Conservation (phyloP, 1,140 invertebrate species). For the Aphis craccivora region DNA sequence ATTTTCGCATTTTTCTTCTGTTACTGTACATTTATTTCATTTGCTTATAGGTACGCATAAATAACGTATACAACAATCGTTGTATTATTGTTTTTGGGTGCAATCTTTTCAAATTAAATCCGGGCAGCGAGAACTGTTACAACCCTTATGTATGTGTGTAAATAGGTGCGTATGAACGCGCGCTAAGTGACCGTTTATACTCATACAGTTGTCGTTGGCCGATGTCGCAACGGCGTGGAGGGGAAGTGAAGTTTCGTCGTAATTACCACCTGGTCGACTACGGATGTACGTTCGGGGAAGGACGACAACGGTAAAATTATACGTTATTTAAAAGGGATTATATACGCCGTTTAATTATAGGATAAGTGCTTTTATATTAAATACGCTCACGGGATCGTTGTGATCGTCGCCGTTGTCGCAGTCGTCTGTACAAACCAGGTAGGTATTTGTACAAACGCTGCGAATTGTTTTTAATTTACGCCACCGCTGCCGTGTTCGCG, state of each 20-base stretch:
- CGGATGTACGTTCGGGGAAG: neutral
- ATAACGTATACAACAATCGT: neutral
- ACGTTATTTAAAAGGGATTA: conserved; percentile 7
- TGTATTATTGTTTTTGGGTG: neutral
- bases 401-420: neutral
- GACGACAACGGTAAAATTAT: neutral
- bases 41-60: too few species aligned
- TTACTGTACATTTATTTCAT: too few species aligned
- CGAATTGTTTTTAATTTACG: neutral
- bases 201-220: neutral
- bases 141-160: neutral
- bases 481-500: neutral
- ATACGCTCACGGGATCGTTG: neutral
- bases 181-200: neutral
- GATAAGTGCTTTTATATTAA: conserved; percentile 2
- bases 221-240: too few species aligned
- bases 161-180: neutral
- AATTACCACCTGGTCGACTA: neutral
- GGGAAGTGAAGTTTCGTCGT: neutral
- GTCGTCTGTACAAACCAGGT: neutral
- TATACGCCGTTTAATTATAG: neutral
- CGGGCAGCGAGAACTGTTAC: neutral
- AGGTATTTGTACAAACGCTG: neutral
- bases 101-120: neutral
- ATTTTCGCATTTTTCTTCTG: neutral